phyloP scores from a whole-genome alignment of 2,797 vertebrate genomes.

The Enteromius treurensis region DNA sequence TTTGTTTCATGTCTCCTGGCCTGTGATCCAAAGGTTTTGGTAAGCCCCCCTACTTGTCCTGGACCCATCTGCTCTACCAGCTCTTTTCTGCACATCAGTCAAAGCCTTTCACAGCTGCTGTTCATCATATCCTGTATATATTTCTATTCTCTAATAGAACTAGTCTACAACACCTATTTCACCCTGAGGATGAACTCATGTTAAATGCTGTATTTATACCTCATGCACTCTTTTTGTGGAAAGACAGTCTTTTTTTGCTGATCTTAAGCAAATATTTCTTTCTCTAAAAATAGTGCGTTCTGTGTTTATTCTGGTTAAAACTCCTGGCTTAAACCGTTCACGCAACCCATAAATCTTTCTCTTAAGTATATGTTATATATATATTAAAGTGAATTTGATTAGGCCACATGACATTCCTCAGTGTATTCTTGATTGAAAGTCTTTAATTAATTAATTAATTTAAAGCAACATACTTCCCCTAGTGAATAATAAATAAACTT shows the following conservation, averaged over 20 bases:
- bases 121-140: conserved; percentile 27
- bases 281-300: background rate
- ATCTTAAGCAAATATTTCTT: background rate
- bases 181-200: conserved; percentile 52
- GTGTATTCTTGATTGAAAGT: background rate
- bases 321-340: background rate
- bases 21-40: conserved; percentile 50
- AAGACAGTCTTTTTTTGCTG: background rate
- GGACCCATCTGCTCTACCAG: conserved; percentile 42
- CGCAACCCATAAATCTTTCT: background rate
- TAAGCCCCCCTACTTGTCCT: conserved; percentile 28
- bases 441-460: background rate
- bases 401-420: background rate
- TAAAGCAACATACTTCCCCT: background rate
- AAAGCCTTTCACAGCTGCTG: conserved; percentile 34
- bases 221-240: conserved; percentile 46
- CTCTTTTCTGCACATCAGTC: conserved; percentile 50
- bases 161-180: conserved; percentile 38
- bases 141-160: conserved; percentile 54
- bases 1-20: conserved; percentile 27
- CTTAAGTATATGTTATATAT: background rate
- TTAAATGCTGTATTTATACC: conserved; percentile 57
- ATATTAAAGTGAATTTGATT: background rate
- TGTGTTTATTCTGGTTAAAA: conserved; percentile 12
- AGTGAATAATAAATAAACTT: background rate